phyloP scores from a whole-genome alignment of 2,113 vertebrate genomes.

The Seriola quinqueradiata region DNA sequence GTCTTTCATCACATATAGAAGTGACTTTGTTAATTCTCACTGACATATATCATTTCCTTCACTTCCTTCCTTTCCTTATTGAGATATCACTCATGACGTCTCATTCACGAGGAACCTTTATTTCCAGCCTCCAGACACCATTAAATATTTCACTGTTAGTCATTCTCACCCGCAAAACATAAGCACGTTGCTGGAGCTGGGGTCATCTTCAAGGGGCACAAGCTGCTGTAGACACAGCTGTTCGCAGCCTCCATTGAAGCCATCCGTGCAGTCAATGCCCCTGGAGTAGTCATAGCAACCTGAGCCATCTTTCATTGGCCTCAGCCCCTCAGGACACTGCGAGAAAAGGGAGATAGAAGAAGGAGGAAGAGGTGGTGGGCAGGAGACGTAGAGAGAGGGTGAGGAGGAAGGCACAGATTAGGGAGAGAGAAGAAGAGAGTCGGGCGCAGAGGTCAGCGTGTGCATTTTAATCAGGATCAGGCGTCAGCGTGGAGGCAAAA shows the following conservation, averaged over 20 bases:
- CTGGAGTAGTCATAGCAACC: slow-evolving; percentile 98
- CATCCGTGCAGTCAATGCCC: slow-evolving; percentile 97
- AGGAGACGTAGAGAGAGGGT: slow-evolving; percentile 18
- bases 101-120: slow-evolving; percentile 14
- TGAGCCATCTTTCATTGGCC: slow-evolving; percentile 97
- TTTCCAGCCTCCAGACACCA: slow-evolving; percentile 21
- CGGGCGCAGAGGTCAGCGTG: slow-evolving; percentile 69
- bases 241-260: slow-evolving; percentile 97
- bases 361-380: slow-evolving; percentile 29
- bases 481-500: slow-evolving; percentile 37
- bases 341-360: background rate
- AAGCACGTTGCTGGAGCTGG: slow-evolving; percentile 93
- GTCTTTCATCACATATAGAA: background rate
- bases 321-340: slow-evolving; percentile 95
- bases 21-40: background rate
- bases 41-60: slow-evolving; percentile 22
- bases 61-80: slow-evolving; percentile 1
- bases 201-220: slow-evolving; percentile 90
- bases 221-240: slow-evolving; percentile 98
- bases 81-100: slow-evolving; percentile 29
- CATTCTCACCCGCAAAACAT: slow-evolving; percentile 98
- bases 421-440: slow-evolving; percentile 50
- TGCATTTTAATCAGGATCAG: slow-evolving; percentile 70
- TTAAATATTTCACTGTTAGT: background rate
- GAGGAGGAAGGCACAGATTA: slow-evolving; percentile 51